Base-by-base conservation (phyloP, 2,113 vertebrate genomes). In the Nipponia nippon region DNA sequence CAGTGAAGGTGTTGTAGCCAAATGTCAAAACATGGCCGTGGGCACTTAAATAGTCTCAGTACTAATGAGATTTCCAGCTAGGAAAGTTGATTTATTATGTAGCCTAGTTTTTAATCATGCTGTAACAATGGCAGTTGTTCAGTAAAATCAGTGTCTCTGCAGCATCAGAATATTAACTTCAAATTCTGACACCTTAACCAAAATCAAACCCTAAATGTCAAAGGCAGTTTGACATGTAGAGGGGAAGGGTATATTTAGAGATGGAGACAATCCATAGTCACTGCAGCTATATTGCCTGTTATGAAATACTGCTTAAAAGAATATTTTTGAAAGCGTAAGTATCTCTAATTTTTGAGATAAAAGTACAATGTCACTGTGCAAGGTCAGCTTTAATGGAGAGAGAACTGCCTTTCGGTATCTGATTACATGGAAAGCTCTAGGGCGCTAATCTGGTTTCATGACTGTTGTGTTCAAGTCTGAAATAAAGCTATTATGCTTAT, bases 301-400 rank as follows among this genome's bases (percentile, higher is more conserved):
- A 62, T 3, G 42, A 87, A 91, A 67, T 62, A 65, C 27, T 50
- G 58, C 83, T 95, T 27, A 8, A 83, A 94, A 88, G 46, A 88
- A 34, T 83, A 14, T 86, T 77, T 83, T 90, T 1, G 2, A 63
- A 82, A 82, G 27, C 13, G 21, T 53, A 58, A 86, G 25, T 59
- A n/a, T 85, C 56, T 90, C 73, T 91, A 53, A 89, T 87, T 97
- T 90, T 89, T 92, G 69, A 95, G 89, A 94, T 89, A 73, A 87
- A 95, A 95, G 81, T 92, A 77, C 83, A 53, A 1, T 94, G 87
- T 89, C 87, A 76, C 34, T 58, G 10, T 79, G 61, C 95, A 95
- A 91, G 89, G 91, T 95, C 94, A 97, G 53, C 65, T 75, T 96
- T 97, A 95, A 87, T 92, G 90, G 86, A 84, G 65, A 72, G 65